Conservation (phyloP, 2,888 invertebrate genomes). For the Scrobipalpa atriplicella region DNA sequence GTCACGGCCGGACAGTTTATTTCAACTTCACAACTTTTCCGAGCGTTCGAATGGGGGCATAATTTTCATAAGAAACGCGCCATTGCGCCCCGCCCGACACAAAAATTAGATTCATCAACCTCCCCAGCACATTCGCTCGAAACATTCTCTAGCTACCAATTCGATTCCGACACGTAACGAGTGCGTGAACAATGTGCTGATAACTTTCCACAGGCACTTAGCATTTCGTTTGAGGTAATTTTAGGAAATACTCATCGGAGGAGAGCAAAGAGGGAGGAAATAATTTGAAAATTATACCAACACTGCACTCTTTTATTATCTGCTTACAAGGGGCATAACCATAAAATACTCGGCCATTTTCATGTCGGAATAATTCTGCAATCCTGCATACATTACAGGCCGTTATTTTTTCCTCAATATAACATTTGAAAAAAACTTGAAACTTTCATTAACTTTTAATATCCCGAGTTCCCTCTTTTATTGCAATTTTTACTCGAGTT, state of each 20-base stretch:
- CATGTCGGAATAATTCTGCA: slow-evolving; percentile 63
- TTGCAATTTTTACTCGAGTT: slow-evolving; percentile 49
- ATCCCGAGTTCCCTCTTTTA: slow-evolving; percentile 57
- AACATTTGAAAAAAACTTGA: slow-evolving; percentile 47
- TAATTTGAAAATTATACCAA: slow-evolving; percentile 53
- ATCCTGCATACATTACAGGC: slow-evolving; percentile 49
- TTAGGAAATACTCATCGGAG: slow-evolving; percentile 21
- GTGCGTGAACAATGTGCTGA: slow-evolving; percentile 63
- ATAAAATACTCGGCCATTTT: slow-evolving; percentile 62
- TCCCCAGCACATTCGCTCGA: slow-evolving; percentile 63
- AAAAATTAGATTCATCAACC: slow-evolving; percentile 79
- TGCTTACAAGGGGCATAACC: slow-evolving; percentile 55
- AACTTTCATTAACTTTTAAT: slow-evolving; percentile 60
- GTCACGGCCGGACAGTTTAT: slow-evolving; percentile 80
- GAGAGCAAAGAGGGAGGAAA: slow-evolving; percentile 30
- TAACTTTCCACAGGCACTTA: slow-evolving; percentile 61
- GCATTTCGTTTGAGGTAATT: slow-evolving; percentile 48
- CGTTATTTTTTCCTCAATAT: slow-evolving; percentile 47
- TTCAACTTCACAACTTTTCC: slow-evolving; percentile 76
- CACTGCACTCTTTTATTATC: slow-evolving; percentile 55
- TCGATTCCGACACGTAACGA: slow-evolving; percentile 69
- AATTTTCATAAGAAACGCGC: slow-evolving; percentile 78
- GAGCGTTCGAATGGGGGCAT: slow-evolving; percentile 76
- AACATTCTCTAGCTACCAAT: slow-evolving; percentile 65
- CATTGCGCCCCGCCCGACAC: slow-evolving; percentile 59